A percentile compares a stretch with the other conserved stretches of the same genome.
phyloP scores from a whole-genome alignment of 1,140 invertebrate species.

The Eueides isabella region DNA sequence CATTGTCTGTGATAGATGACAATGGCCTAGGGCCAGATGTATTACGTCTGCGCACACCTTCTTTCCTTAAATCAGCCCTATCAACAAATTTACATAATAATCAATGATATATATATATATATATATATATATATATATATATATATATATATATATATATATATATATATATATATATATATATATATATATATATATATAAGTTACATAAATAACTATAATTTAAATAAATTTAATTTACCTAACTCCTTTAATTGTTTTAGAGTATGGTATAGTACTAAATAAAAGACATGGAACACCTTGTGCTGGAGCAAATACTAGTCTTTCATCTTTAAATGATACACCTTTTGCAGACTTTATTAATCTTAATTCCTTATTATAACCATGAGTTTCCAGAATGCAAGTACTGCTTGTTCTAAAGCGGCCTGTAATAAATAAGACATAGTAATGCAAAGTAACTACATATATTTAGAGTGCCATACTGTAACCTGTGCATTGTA shows the following conservation, averaged over 20 bases:
- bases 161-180: neutral
- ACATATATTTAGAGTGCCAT: no score
- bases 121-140: neutral
- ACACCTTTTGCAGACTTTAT: constrained; percentile 83
- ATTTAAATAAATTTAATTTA: constrained; percentile 60
- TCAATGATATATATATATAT: neutral
- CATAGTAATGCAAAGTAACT: neutral
- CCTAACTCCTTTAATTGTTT: constrained; percentile 85
- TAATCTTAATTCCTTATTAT: constrained; percentile 83
- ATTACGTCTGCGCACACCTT: constrained; percentile 90
- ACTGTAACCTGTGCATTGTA: no score
- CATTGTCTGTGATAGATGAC: constrained; percentile 92
- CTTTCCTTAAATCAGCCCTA: constrained; percentile 88
- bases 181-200: neutral
- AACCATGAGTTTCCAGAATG: constrained; percentile 77
- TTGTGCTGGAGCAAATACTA: constrained; percentile 88
- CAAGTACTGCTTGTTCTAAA: constrained; percentile 74
- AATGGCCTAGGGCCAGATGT: constrained; percentile 91
- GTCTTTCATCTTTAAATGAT: constrained; percentile 89
- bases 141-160: neutral
- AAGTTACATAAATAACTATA: neutral
- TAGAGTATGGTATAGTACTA: constrained; percentile 91
- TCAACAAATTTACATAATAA: constrained; percentile 33
- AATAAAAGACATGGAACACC: constrained; percentile 91
- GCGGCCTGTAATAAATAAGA: constrained; percentile 57